Evolutionary conservation across 1,140 invertebrate genomes (phyloP), one percentile per base, ranked within the genome.

Genomic region (Bombus waltoni): DNA sequence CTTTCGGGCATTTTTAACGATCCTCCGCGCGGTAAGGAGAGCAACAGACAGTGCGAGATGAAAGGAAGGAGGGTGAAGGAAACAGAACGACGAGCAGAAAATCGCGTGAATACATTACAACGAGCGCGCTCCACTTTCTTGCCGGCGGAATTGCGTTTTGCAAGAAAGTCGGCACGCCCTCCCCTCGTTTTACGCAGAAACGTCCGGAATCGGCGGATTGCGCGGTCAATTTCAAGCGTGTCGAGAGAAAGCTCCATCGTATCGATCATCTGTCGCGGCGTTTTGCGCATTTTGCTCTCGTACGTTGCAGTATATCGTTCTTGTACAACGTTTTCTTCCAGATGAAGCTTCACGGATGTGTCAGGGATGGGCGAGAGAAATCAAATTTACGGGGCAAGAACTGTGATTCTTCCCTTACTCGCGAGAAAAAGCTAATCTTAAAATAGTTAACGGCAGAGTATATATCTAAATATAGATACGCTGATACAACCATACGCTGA

Each of bases 21-120:
- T 78, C 70, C 81, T 59, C 68, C 28, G 9, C 59, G 3, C 6
- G 11, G 3, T 8, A 10, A 38, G 8, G 66, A 35, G 66, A 3
- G 32, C 18, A 22, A 15, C 11, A 32, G 38, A 35, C 3, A 38
- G 47, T 9, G 32, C 18, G 57, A 9, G 13, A 42, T 3, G 22
- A 28, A 62, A 15, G 3, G 22, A 15, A 25, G 42, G 28, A 40
- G 79, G 81, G 62, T 38, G 66, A 78, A 66, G 13, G 44, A 32
- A 66, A 66, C 28, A 32, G 59, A 44, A 18, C 40, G 57, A 82
- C 18, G 75, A 40, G 65, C 82, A 81, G 86, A 90, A 87, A 90
- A 90, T 90, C 85, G 82, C 86, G 70, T 78, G 89, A 87, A 83
- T 88, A 83, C 86, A 82, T 90, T 90, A 57, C 73, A 47, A 42